Conservation (phyloP, 2,888 invertebrate species). For the Agrotis exclamationis region DNA sequence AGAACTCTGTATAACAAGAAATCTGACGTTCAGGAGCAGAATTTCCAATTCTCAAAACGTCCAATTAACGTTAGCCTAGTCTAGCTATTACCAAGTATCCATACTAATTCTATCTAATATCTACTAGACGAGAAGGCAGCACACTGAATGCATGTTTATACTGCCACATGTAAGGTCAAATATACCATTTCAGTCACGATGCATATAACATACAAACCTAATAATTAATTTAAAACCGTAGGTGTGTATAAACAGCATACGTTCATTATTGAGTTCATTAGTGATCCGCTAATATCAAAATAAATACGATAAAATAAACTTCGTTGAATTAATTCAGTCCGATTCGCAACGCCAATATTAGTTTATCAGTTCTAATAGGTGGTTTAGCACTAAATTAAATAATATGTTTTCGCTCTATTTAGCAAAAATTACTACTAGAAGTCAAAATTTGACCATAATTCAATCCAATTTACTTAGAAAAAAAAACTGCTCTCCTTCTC, state of each 20-base stretch:
- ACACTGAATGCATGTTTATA: background rate
- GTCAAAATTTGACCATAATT: too few relatives aligned
- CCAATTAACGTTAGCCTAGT: too few relatives aligned
- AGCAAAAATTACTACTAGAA: background rate
- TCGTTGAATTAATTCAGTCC: slow-evolving; percentile 3
- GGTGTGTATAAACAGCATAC: background rate
- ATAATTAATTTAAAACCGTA: background rate
- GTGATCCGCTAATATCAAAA: slow-evolving; percentile 1
- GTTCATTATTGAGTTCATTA: background rate
- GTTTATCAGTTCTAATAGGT: background rate
- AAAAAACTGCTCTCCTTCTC: too few relatives aligned
- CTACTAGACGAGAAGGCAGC: background rate
- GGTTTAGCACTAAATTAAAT: background rate
- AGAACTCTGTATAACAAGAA: too few relatives aligned
- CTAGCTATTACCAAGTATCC: too few relatives aligned
- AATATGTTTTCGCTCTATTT: background rate
- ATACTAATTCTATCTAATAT: background rate
- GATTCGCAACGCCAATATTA: background rate
- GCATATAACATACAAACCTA: too few relatives aligned
- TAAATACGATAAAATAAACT: too few relatives aligned
- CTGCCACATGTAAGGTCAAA: background rate
- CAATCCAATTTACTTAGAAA: too few relatives aligned
- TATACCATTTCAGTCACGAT: background rate
- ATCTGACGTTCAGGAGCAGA: too few relatives aligned
- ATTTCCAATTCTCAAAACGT: too few relatives aligned